Evolutionary conservation across 1,140 invertebrate genomes (phyloP).

Genomic region (Drosophila insularis): DNA sequence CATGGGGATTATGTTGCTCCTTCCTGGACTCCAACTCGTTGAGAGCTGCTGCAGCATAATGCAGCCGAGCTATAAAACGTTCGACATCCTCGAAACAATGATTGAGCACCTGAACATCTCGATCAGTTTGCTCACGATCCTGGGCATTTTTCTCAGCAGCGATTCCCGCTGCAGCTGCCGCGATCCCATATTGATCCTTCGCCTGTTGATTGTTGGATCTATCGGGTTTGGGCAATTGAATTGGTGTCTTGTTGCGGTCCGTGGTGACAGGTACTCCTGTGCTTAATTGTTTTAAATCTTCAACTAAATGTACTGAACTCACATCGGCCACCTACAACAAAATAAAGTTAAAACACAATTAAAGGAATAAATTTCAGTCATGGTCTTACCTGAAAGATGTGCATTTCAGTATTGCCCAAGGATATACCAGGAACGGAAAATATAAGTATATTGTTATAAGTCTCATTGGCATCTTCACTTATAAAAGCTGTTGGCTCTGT

Average conservation of each 20-base stretch:
- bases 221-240: conserved; percentile 65
- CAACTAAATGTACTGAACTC: conserved; percentile 84
- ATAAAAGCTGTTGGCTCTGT: conserved; percentile 74
- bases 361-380: not conserved
- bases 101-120: conserved; percentile 72
- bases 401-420: conserved; percentile 77
- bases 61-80: conserved; percentile 70
- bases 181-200: conserved; percentile 77
- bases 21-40: conserved; percentile 67
- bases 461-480: conserved; percentile 69
- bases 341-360: not conserved
- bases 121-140: conserved; percentile 69
- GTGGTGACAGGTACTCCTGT: conserved; percentile 59
- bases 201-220: conserved; percentile 50
- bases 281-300: conserved; percentile 84
- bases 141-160: conserved; percentile 71
- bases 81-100: conserved; percentile 80
- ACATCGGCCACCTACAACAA: conserved; percentile 82
- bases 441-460: conserved; percentile 70
- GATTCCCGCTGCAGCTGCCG: conserved; percentile 63
- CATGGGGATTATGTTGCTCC: conserved; percentile 72
- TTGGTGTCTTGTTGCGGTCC: conserved; percentile 74
- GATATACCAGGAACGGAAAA: conserved; percentile 74
- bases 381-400: conserved; percentile 71
- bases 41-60: conserved; percentile 74